Evolutionary conservation across 2,888 invertebrate genomes (phyloP).

Genomic region (Carcina quercana): DNA sequence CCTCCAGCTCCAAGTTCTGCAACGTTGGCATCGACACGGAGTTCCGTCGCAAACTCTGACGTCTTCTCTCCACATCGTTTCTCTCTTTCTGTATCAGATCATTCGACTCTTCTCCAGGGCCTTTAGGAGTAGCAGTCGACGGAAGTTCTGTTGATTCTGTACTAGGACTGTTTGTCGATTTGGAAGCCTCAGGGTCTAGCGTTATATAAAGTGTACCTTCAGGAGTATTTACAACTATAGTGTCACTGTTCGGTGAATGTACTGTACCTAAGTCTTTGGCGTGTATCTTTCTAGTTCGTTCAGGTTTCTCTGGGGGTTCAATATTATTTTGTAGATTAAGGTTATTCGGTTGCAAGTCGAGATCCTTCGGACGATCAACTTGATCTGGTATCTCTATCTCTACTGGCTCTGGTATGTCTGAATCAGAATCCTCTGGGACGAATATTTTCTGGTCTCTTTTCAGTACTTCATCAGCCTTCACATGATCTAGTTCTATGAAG

Average conservation of each 20-base stretch:
- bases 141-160: slow-evolving; percentile 21
- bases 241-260: slow-evolving; percentile 54
- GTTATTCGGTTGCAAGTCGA: slow-evolving; percentile 20
- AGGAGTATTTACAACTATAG: slow-evolving; percentile 62
- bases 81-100: slow-evolving; percentile 42
- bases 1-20: slow-evolving; percentile 78
- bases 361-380: slow-evolving; percentile 29
- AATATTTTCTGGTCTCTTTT: too few species aligned
- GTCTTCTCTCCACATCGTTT: slow-evolving; percentile 35
- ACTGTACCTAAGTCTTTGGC: slow-evolving; percentile 51
- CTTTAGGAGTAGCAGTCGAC: slow-evolving; percentile 40
- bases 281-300: slow-evolving; percentile 31
- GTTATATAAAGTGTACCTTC: slow-evolving; percentile 65
- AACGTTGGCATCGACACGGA: slow-evolving; percentile 84
- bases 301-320: too few species aligned
- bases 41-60: slow-evolving; percentile 72
- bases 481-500: slow-evolving; percentile 25
- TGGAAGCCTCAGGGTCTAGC: slow-evolving; percentile 48
- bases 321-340: too few species aligned
- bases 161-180: slow-evolving; percentile 26
- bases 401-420: too few species aligned
- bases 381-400: slow-evolving; percentile 34
- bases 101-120: slow-evolving; percentile 41
- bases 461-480: slow-evolving; percentile 19
- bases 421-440: too few species aligned